Evolutionary conservation across 1,140 invertebrate species (phyloP), one percentile per base, ranked within the genome.

Genomic region (Microplitis demolitor): DNA sequence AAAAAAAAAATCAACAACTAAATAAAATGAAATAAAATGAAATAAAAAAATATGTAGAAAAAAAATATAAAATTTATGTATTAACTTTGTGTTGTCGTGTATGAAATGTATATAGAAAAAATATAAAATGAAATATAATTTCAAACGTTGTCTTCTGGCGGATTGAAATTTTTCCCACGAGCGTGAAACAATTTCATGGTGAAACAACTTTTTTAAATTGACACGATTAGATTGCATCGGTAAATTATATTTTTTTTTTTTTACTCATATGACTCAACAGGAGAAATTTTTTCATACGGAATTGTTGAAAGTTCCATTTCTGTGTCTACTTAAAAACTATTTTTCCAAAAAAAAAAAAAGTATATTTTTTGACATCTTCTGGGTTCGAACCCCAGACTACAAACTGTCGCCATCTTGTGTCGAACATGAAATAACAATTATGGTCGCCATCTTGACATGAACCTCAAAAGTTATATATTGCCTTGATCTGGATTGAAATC

Each of bases 201-300:
- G 69, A 70, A 70, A 70, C 39, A 66, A 66, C 69, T 71, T 71
- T 71, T 71, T 58, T 33, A 60, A 66, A 72, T 72, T 66, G 63
- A 9, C 5, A 16, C n/a, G 63, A 72, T 72, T 72, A 72, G 70
- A 72, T 72, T 72, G 34, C 62, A 37, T 64, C 45, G 6, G 53
- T 66, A 58, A 58, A 54, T 34, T 64, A 45, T 54, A 66, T 72
- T 56, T 45, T 72, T 13, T 45, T 72, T 13, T 60, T 31, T 66
- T 66, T 24, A 24, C 4, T 24, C 5, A 58, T 24, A 24, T 58
- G 16, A 60, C 33, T 14, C 4, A 3, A 34, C 34, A 63, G 8
- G 45, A 62, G 16, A 34, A 34, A 50, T 34, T 58, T 33, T 61
- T 70, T 34, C 51, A 31, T 69, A 39, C 68, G 35, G 2, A 24